These are phyloP conservation scores for Zoanthus sansibaricus DNA, from an alignment of 92 coral and sea anemone genomes.

Conservation along the genomic window DNA sequence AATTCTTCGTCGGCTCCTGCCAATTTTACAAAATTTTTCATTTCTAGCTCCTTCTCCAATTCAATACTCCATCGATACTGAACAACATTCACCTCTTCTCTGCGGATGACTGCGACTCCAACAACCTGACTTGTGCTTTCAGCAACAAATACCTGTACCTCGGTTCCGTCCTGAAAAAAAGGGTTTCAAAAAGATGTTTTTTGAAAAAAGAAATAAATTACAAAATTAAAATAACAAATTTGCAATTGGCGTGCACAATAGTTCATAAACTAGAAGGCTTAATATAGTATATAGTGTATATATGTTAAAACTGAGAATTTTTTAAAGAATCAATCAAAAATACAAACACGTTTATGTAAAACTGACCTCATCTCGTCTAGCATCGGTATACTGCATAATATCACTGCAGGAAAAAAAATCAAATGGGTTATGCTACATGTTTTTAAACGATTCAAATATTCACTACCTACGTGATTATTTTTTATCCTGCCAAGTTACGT, in stretches of 20 bases:
- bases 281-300: background rate
- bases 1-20: background rate
- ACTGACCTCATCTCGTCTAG: conserved; percentile 88
- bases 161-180: conserved; percentile 84
- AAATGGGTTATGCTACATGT: background rate
- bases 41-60: background rate
- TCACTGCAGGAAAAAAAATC: conserved; percentile 62
- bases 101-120: conserved; percentile 92
- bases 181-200: background rate
- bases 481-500: too few relatives aligned
- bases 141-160: conserved; percentile 91
- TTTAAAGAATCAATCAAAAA: too few relatives aligned
- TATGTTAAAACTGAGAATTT: background rate
- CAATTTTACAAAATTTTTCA: background rate
- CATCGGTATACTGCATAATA: conserved; percentile 77
- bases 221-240: background rate
- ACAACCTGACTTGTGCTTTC: conserved; percentile 86
- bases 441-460: too few relatives aligned
- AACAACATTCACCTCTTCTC: conserved; percentile 83
- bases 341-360: background rate
- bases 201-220: background rate
- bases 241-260: background rate
- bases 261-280: too few relatives aligned
- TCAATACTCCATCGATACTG: too few relatives aligned
- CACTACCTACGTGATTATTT: too few relatives aligned